Evolutionary conservation across 2,888 invertebrate species (phyloP), one percentile per base, ranked within the genome.

Genomic region (Tenthredo distinguenda): DNA sequence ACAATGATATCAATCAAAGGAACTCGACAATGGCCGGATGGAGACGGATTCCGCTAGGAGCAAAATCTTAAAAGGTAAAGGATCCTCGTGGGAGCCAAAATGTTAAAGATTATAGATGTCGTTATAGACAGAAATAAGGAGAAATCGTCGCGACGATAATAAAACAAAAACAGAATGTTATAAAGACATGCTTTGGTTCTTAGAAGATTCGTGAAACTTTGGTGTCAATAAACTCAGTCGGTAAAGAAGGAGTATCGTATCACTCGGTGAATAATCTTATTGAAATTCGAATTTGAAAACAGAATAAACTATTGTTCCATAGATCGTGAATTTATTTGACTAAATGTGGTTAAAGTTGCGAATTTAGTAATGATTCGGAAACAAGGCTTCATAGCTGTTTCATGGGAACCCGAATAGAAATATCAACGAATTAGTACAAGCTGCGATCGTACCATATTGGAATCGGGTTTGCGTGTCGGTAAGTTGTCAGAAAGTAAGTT

Each of bases 221-320:
- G 34, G 26, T 18, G 34, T 15, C 31, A 34, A 68, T 7, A 15
- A 68, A 68, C 68, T 68, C 68, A 18, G 43, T 74, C 72, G 72
- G 72, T 74, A 74, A 43, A 21, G 43, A 21, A 74, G 72, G 21
- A 43, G 43, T 21, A 26, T 26, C 26, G 21, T 3, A 62, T 62
- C 62, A 62, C 12, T 62, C 12, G 62, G 12, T 26, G 18, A n/a
- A 55, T 12, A 62, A 62, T 62, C 26, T 3, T 12, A 26, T 21
- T 21, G 21, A 10, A 26, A 62, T 62, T 62, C 62, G 47, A 71
- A 72, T n/a, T 79, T 74, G 34, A 26, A 81, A 9, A 84, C 74
- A 84, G 34, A 37, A 50, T 34, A 85, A 43, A 43, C 26, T 2
- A 12, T 62, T 1, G 26, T 21, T 26, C 12, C 2, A n/a, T 7